A percentile compares a stretch with the other conserved stretches of the same genome.
These are phyloP conservation scores for Adelognathus sp. DNA, from an alignment of 2,888 invertebrate species.

Conservation along the genomic window DNA sequence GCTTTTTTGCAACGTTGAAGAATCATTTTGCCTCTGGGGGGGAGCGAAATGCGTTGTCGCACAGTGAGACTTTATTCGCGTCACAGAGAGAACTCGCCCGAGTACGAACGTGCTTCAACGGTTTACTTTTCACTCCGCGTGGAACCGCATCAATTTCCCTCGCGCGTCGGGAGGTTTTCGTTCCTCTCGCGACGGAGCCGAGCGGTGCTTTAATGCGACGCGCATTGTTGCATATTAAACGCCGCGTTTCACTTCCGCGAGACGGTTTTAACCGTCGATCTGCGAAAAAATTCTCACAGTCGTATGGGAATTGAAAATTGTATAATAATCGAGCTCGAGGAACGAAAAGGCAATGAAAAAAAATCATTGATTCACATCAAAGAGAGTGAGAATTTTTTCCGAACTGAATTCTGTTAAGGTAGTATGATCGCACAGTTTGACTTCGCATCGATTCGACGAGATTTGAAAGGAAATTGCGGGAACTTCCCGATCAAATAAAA, in stretches of 20 bases:
- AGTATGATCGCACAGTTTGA: too few species aligned
- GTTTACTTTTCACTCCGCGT: constrained; percentile 27
- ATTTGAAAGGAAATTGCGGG: too few species aligned
- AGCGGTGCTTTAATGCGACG: constrained; percentile 13
- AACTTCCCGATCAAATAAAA: too few species aligned
- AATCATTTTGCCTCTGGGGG: constrained; percentile 25
- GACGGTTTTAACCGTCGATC: background rate
- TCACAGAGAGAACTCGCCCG: constrained; percentile 2
- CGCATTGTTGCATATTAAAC: constrained; percentile 33
- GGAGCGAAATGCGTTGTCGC: background rate
- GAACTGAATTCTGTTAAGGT: too few species aligned
- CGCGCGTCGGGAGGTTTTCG: background rate
- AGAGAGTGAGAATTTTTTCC: too few species aligned
- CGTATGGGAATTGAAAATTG: background rate
- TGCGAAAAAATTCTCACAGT: background rate
- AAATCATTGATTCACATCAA: too few species aligned
- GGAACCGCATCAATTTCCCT: background rate
- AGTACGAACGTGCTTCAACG: background rate
- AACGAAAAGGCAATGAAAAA: too few species aligned
- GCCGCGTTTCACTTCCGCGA: constrained; percentile 1
- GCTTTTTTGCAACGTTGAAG: constrained; percentile 13
- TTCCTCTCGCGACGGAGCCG: background rate
- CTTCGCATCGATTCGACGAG: too few species aligned
- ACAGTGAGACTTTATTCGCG: constrained; percentile 12
- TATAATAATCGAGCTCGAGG: background rate